Evolutionary conservation across 2,888 invertebrate genomes (phyloP), one percentile per base, ranked within the genome.

Genomic region (Macaria liturata): DNA sequence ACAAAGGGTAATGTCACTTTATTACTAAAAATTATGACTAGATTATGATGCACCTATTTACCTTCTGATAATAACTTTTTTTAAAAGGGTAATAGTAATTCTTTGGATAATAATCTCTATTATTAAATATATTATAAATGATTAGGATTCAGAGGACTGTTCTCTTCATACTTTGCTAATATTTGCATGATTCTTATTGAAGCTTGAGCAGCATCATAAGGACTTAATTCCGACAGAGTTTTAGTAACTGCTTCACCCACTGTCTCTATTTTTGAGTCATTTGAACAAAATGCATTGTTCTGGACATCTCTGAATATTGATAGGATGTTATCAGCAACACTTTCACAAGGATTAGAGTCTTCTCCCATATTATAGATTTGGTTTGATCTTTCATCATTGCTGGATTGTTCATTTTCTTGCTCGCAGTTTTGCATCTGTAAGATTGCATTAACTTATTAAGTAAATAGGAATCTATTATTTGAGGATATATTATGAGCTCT

Each of bases 61-160:
- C n/a, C n/a, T n/a, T n/a, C n/a, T n/a, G n/a, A n/a, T n/a, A n/a
- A n/a, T n/a, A n/a, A n/a, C n/a, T n/a, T n/a, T n/a, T n/a, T n/a
- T n/a, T n/a, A n/a, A n/a, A n/a, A n/a, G n/a, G n/a, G n/a, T n/a
- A n/a, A n/a, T n/a, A n/a, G n/a, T n/a, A n/a, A n/a, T n/a, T n/a
- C n/a, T n/a, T n/a, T n/a, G n/a, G n/a, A n/a, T n/a, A 20, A 20
- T 20, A 1, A 20, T 20, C 20, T 20, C 1, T 20, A 20, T 37
- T 37, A 37, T 37, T 37, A 37, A 34, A 4, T 37, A 37, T 1
- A 37, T 7, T 37, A 7, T 46, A 45, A 59, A 55, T 56, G 70
- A 77, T 88, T 90, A 31, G 88, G 88, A 74, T 91, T 91, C 37
- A 72, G 64, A 44, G 86, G 84, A 75, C 80, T 90, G 65, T 83